A percentile compares a stretch with the other conserved stretches of the same genome.
These are phyloP conservation scores for Aldrovandia affinis DNA, from an alignment of 2,797 vertebrate genomes.

Conservation along the genomic window DNA sequence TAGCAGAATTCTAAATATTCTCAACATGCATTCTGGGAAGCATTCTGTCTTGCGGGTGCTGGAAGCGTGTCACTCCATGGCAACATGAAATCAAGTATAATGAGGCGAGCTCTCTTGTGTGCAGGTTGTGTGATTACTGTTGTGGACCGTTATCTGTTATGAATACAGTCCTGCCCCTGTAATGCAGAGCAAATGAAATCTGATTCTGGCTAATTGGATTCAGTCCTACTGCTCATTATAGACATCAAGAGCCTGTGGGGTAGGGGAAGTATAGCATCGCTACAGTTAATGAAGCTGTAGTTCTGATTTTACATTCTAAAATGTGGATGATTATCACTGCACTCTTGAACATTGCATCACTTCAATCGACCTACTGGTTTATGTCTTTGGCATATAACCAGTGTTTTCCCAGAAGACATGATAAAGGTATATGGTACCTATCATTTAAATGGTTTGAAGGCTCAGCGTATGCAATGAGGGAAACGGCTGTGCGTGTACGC, in stretches of 20 bases:
- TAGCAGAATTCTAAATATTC: slow-evolving; percentile 52
- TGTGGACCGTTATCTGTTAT: slow-evolving; percentile 65
- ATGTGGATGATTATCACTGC: slow-evolving; percentile 51
- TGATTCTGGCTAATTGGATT: slow-evolving; percentile 72
- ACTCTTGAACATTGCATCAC: slow-evolving; percentile 1
- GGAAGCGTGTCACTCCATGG: slow-evolving; percentile 59
- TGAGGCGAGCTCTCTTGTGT: slow-evolving; percentile 25
- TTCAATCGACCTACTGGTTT: slow-evolving; percentile 7
- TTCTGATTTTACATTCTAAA: slow-evolving; percentile 66
- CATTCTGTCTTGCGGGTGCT: slow-evolving; percentile 54
- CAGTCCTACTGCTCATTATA: slow-evolving; percentile 76
- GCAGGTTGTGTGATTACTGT: slow-evolving; percentile 65
- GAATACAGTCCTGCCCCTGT: slow-evolving; percentile 75
- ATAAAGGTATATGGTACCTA: background rate
- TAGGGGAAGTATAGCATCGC: slow-evolving; percentile 80
- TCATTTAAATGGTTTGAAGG: background rate
- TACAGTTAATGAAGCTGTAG: slow-evolving; percentile 77
- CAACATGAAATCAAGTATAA: slow-evolving; percentile 43
- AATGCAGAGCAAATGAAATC: slow-evolving; percentile 79
- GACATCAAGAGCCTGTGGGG: slow-evolving; percentile 78
- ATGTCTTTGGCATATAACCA: background rate
- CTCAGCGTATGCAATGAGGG: background rate
- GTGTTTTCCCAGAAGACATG: background rate
- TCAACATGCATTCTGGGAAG: slow-evolving; percentile 62
- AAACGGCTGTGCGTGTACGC: too few relatives aligned